Percentiles rank a stretch among this genome's conserved stretches.
These are phyloP conservation scores for Tachypleus tridentatus DNA, from an alignment of 1,140 invertebrate genomes.

Conservation along the genomic window DNA sequence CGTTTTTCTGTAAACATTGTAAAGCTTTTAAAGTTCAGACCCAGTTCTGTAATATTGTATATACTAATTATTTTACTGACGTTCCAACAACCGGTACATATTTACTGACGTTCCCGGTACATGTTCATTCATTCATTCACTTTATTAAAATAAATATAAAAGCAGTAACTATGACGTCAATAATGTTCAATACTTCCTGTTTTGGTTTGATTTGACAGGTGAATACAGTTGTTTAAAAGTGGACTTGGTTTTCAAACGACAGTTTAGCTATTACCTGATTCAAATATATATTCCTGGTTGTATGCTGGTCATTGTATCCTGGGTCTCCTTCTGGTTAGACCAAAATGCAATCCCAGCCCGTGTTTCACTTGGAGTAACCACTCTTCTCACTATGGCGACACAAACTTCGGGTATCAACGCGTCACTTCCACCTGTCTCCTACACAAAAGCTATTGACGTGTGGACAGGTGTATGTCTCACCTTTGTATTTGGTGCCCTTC, in stretches of 20 bases:
- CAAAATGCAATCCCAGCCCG: conserved; percentile 39
- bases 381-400: conserved; percentile 43
- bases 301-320: conserved; percentile 46
- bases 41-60: no score
- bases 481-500: conserved; percentile 88
- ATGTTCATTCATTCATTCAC: no score
- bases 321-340: conserved; percentile 45
- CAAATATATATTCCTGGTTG: conserved; percentile 41
- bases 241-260: conserved; percentile 32
- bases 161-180: no score
- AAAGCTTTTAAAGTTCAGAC: no score
- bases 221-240: conserved; percentile 28
- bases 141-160: no score
- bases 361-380: conserved; percentile 38
- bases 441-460: conserved; percentile 94
- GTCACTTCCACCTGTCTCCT: conserved; percentile 88
- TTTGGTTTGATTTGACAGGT: conserved; percentile 39
- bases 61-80: no score
- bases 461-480: conserved; percentile 96
- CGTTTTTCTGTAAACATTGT: no score
- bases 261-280: conserved; percentile 38
- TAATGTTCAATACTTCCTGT: conserved; percentile 2
- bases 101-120: no score
- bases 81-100: no score
- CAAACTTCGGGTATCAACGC: conserved; percentile 74